A percentile compares a stretch with the other conserved stretches of the same genome.
phyloP scores from a whole-genome alignment of 2,888 invertebrate genomes.

The Pandemis heparana region DNA sequence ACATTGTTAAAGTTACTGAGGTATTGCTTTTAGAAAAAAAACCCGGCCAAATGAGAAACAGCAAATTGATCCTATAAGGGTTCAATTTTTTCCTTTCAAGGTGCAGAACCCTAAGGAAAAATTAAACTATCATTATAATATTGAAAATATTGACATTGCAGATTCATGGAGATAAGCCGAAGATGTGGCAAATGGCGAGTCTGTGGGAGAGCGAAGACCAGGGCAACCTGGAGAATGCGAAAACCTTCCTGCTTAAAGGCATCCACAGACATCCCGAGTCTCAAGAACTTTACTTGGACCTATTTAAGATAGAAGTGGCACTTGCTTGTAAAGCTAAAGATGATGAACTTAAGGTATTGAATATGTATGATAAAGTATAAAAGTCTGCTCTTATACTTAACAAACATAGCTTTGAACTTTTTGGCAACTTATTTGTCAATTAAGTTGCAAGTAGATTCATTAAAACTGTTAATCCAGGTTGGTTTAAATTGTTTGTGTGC shows the following conservation, averaged over 20 bases:
- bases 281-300: conserved; percentile 88
- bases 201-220: conserved; percentile 91
- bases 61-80: too few species aligned
- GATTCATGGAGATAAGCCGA: conserved; percentile 90
- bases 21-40: too few species aligned
- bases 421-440: too few species aligned
- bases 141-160: conserved; percentile 53
- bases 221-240: conserved; percentile 88
- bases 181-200: conserved; percentile 92
- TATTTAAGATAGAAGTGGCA: conserved; percentile 73
- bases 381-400: too few species aligned
- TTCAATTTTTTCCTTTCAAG: too few species aligned
- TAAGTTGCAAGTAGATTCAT: too few species aligned
- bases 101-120: too few species aligned
- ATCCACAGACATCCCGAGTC: conserved; percentile 90
- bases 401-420: too few species aligned
- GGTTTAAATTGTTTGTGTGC: too few species aligned
- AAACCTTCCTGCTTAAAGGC: conserved; percentile 90
- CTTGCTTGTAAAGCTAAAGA: conserved; percentile 64
- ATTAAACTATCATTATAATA: background rate
- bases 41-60: too few species aligned
- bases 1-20: too few species aligned
- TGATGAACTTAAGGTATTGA: conserved; percentile 73
- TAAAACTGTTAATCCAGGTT: too few species aligned
- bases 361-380: background rate